phyloP scores from a whole-genome alignment of 2,113 vertebrate species.

The Triplophysa tibetana region DNA sequence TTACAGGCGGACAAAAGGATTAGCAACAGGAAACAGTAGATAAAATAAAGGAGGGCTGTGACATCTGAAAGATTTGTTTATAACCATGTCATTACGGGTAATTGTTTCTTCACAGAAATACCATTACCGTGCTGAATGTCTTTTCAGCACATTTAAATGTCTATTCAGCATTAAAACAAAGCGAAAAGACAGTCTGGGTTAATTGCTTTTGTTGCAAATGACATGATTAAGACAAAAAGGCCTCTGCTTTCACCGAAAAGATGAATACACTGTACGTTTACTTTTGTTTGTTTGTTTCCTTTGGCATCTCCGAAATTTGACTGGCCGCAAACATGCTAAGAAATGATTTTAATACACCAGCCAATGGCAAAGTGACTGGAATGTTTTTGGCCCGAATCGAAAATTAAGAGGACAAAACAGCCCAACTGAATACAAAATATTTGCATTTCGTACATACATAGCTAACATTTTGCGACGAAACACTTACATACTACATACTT shows the following conservation, averaged over 20 bases:
- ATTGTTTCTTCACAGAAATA: slow-evolving; percentile 78
- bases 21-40: slow-evolving; percentile 71
- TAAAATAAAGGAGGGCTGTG: slow-evolving; percentile 73
- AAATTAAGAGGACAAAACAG: background rate
- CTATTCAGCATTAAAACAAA: slow-evolving; percentile 79
- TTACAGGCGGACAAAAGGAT: slow-evolving; percentile 66
- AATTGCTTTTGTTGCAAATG: slow-evolving; percentile 81
- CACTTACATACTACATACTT: background rate
- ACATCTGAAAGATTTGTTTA: slow-evolving; percentile 81
- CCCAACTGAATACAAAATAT: background rate
- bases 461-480: slow-evolving; percentile 7
- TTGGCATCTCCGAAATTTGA: slow-evolving; percentile 53
- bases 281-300: slow-evolving; percentile 72
- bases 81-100: slow-evolving; percentile 77
- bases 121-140: slow-evolving; percentile 75
- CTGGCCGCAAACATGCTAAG: slow-evolving; percentile 55
- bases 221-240: slow-evolving; percentile 78
- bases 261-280: slow-evolving; percentile 60
- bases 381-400: background rate
- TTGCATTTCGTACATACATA: background rate
- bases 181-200: slow-evolving; percentile 72
- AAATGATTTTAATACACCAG: slow-evolving; percentile 54
- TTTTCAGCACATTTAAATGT: slow-evolving; percentile 76
- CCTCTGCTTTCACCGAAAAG: slow-evolving; percentile 66
- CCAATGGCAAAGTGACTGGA: background rate